Evolutionary conservation across 1,140 invertebrate species (phyloP).

Genomic region (Thalassaphorura encarpata): DNA sequence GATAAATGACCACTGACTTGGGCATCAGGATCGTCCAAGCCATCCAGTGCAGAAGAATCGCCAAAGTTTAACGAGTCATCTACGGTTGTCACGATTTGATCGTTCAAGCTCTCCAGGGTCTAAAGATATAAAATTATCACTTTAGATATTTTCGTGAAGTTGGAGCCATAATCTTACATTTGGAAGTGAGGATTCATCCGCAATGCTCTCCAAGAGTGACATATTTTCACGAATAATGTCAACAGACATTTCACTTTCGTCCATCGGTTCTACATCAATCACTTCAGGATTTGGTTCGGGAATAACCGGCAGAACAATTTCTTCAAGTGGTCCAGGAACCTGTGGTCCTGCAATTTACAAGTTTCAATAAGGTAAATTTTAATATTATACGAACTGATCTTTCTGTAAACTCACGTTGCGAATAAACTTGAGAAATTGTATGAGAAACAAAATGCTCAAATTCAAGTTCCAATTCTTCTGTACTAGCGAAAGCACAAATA

Average conservation of each 20-base stretch:
- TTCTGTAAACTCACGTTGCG: no score
- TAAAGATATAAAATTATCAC: no score
- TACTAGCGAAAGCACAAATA: slow-evolving; percentile 65
- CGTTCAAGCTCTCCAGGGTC: no score
- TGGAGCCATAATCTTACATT: no score
- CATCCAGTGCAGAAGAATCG: slow-evolving; percentile 13
- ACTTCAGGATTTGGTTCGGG: background rate
- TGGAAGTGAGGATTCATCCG: background rate
- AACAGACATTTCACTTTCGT: slow-evolving; percentile 18
- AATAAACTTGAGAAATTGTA: no score
- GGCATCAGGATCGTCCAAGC: slow-evolving; percentile 16
- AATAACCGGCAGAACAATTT: background rate
- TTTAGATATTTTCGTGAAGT: no score
- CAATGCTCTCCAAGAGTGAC: background rate
- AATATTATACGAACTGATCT: no score
- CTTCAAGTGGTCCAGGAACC: background rate
- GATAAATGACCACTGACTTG: slow-evolving; percentile 21
- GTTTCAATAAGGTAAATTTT: background rate
- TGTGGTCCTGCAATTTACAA: background rate
- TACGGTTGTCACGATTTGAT: slow-evolving; percentile 22
- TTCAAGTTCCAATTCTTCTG: slow-evolving; percentile 54
- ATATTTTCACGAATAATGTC: no score
- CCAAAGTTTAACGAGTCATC: slow-evolving; percentile 25
- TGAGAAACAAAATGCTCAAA: slow-evolving; percentile 48
- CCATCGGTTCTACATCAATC: slow-evolving; percentile 5